Base-by-base conservation (phyloP, 2,113 vertebrate species). In the Pelobates fuscus region DNA sequence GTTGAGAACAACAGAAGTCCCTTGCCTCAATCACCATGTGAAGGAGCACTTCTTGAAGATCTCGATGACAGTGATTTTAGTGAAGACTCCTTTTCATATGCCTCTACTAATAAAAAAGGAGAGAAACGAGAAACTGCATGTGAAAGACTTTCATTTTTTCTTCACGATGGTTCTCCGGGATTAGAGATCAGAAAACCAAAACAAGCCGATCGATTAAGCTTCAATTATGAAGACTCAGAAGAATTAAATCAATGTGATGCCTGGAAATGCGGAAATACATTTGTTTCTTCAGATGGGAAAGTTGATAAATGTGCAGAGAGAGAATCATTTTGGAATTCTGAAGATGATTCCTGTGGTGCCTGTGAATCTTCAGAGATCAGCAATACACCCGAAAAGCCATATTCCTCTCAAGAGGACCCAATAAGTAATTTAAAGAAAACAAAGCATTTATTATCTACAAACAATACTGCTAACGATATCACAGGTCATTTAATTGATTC, bases 51-150 rank as follows among this genome's bases (percentile, higher is more conserved):
- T 17, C 75, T 82, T 2, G 90, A 92, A 71, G 89, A 92, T 3
- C 74, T 83, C 2, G 90, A 93, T 37, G 90, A 92, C 81, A 92
- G 91, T 6, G 91, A 93, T 78, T 92, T 92, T 78, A 93, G 92
- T 65, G 91, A 93, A 77, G 91, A 92, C 61, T 92, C 91, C 17
- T 90, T 92, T 67, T 89, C 90, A 18, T 84, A 82, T 17, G 14
- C 77, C 8, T 83, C 84, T 11, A 83, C 37, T 80, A 83, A 86
- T 29, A 86, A 82, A 59, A 82, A 86, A 71, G 83, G 29, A 11
- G 79, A 71, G 44, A 68, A 62, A 11, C 21, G 29, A 24, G 63
- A 46, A 15, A 70, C 21, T 5, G 12, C 24, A 21, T 52, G 49
- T 11, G 83, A 71, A 0, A 70, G 85, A 20, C 68, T 67, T n/a